phyloP scores from a whole-genome alignment of 2,888 invertebrate genomes.

The Tenodera sinensis region DNA sequence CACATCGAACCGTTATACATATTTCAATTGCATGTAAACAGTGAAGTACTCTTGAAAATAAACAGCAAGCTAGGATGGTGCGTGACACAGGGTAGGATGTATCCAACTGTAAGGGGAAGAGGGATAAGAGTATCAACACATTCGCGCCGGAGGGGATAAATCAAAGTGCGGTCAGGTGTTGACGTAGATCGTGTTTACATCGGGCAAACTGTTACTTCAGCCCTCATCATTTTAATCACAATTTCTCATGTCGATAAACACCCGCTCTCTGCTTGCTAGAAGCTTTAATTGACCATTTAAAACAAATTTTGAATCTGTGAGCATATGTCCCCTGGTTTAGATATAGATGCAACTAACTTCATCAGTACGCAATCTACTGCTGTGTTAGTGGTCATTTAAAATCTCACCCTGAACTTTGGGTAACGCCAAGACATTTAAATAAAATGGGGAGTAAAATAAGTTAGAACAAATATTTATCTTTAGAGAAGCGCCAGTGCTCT shows the following conservation, averaged over 20 bases:
- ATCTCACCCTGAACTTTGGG: no score
- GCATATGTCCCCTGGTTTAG: no score
- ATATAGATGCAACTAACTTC: no score
- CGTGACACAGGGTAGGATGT: background rate
- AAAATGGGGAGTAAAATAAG: no score
- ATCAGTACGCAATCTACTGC: no score
- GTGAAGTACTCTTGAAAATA: background rate
- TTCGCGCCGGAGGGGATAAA: background rate
- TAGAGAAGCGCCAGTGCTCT: no score
- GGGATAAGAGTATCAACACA: background rate
- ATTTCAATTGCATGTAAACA: background rate
- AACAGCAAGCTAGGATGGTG: no score
- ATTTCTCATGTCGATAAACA: background rate
- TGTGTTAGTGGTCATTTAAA: no score
- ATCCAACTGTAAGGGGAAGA: background rate
- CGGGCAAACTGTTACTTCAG: background rate
- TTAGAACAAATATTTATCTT: no score
- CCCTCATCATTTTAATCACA: background rate
- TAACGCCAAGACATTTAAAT: no score
- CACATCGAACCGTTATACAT: no score
- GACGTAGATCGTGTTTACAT: background rate
- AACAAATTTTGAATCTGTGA: background rate
- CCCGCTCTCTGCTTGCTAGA: background rate
- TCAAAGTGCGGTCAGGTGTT: background rate
- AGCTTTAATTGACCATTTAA: background rate